Evolutionary conservation across 2,113 vertebrate species (phyloP).

Genomic region (Paradoxurus hermaphroditus): DNA sequence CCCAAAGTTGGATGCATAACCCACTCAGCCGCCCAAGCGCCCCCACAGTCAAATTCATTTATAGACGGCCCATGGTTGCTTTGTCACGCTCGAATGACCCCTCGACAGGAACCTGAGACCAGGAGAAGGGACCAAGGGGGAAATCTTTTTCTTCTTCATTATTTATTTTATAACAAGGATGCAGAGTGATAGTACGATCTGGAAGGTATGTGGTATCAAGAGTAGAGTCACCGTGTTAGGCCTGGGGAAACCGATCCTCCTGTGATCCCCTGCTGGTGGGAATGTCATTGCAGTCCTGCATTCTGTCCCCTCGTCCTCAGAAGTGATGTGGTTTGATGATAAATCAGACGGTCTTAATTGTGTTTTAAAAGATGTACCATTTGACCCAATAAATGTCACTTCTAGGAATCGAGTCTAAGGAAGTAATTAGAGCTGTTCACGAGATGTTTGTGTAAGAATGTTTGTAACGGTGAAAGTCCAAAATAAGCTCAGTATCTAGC

Average conservation of each 20-base stretch:
- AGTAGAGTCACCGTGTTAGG: background rate
- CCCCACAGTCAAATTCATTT: background rate
- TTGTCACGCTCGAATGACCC: background rate
- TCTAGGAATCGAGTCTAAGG: background rate
- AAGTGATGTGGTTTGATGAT: background rate
- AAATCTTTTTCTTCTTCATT: background rate
- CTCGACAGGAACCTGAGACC: background rate
- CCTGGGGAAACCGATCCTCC: rapidly evolving
- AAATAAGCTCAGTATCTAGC: background rate
- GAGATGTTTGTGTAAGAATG: background rate
- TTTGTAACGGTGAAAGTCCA: background rate
- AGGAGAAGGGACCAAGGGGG: background rate
- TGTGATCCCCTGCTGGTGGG: background rate
- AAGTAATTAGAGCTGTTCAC: background rate
- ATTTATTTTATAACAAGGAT: background rate
- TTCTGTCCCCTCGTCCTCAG: background rate
- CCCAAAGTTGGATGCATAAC: no score
- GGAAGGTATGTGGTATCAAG: background rate
- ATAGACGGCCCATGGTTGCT: background rate
- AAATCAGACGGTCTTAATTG: background rate
- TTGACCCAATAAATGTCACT: background rate
- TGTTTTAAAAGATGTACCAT: background rate
- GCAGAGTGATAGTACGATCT: background rate
- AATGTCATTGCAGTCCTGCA: background rate
- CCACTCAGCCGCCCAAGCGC: no score